Evolutionary conservation across 2,113 vertebrate species (phyloP), one percentile per base, ranked within the genome.

Genomic region (Pachyramphus minor): DNA sequence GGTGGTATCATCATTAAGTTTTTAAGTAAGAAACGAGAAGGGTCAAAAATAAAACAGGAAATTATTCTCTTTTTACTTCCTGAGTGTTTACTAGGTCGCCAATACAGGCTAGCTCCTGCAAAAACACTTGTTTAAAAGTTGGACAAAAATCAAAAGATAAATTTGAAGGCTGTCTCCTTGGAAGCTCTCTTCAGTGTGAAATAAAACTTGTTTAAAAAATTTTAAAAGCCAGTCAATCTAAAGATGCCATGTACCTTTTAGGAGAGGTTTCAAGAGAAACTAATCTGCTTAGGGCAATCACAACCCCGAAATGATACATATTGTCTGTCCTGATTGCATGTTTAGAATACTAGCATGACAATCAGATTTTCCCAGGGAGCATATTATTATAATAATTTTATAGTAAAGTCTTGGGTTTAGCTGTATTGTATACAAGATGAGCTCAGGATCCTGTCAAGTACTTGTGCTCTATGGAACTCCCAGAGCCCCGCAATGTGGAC

Each of bases 131-230:
- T 68, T 89, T 84, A 62, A 45, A 21, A 68, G 27, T 0, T 60
- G 56, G 49, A 66, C 44, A 58, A 82, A 39, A 78, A 67, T 75
- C 20, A 37, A 59, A 80, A 78, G 14, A 41, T 71, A 67, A 16
- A n/a, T 79, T 88, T 91, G 77, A 68, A 92, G 62, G 62, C 20
- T 17, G 21, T 31, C 12, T 96, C 41, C 44, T 81, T 37, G 60
- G 44, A 58, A 75, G 49, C 12, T 68, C 10, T 84, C n/a, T 44
- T 50, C 53, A 37, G 33, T 1, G 0, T 67, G 12, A 14, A 72
- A 39, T 35, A 68, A 63, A 22, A 16, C 21, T 91, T 25, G 58
- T 72, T 64, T 41, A 68, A 84, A 90, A 90, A 84, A 67, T 50
- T n/a, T 44, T 69, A 84, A 50, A 79, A 60, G 3, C 35, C 41